Percentiles rank a stretch among this genome's conserved stretches.
Evolutionary conservation across 2,797 vertebrate genomes (phyloP).

Genomic region (Graptemys geographica): DNA sequence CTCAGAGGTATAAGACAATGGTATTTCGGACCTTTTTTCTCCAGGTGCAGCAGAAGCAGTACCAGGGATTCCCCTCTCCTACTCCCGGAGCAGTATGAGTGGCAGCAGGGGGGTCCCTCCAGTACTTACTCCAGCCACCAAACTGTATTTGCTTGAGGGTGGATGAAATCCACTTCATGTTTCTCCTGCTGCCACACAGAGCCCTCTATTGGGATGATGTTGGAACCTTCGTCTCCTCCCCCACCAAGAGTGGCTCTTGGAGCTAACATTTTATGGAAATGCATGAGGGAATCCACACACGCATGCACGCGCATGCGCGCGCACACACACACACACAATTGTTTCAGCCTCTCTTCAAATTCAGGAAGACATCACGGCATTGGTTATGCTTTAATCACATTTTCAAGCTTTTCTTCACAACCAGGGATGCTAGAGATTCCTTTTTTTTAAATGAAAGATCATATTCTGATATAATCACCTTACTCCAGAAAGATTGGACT

Average conservation of each 20-base stretch:
- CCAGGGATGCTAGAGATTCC: neutral
- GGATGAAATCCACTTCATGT: neutral
- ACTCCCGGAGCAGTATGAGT: neutral
- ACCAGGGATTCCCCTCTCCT: neutral
- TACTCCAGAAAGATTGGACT: neutral
- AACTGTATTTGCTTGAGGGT: neutral
- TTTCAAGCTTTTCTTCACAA: neutral
- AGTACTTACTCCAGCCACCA: neutral
- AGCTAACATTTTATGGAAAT: neutral
- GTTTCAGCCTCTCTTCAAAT: neutral
- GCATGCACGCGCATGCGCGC: too few relatives aligned
- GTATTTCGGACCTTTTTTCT: neutral
- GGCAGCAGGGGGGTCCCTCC: neutral
- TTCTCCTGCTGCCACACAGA: neutral
- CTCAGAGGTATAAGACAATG: neutral
- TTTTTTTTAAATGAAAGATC: neutral
- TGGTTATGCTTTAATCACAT: neutral
- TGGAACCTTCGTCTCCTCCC: neutral
- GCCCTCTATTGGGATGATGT: neutral
- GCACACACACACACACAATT: neutral
- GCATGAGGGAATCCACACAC: neutral
- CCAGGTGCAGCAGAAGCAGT: neutral
- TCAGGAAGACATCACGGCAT: neutral
- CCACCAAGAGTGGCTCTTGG: neutral
- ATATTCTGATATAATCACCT: neutral